Evolutionary conservation across 2,797 vertebrate species (phyloP), one percentile per base, ranked within the genome.

Genomic region (Mormyrus proboscirostris): DNA sequence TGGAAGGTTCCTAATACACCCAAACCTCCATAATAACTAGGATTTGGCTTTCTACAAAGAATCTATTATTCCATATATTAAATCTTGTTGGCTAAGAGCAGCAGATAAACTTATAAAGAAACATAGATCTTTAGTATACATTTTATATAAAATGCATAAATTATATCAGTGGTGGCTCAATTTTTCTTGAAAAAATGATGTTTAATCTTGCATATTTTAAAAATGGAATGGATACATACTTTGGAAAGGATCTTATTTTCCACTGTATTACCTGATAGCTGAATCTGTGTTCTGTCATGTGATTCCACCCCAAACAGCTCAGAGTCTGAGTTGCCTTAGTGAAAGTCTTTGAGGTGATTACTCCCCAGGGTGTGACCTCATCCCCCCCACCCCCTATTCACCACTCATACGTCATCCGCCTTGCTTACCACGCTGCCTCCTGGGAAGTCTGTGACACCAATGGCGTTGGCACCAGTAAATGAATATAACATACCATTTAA

Each of bases 1-100:
- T 69, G 65, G 89, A 89, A 88, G 89, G 89, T 90, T 90, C 91
- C 90, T 51, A 91, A 90, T 86, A 90, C 44, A 76, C 53, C 47
- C 29, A 12, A 59, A 49, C 65, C 89, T 65, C 8, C n/a, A 59
- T 76, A 89, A 84, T 50, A 50, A 19, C 41, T 76, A 83, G 84
- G 51, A 47, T 59, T n/a, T 87, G 22, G 10, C 47, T 73, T 73
- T 86, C 50, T 50, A 53, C 44, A n/a, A 59, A 86, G 16, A 55
- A 14, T 88, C 33, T 76, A 10, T 73, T 87, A 53, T 59, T 50
- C 87, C 87, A 55, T 89, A 50, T 89, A 83, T 89, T 89, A 49
- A 10, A 59, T 41, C 62, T 86, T 82, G 44, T 57, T 83, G 79
- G 33, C 22, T 25, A 50, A 86, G 25, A 19, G 57, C 73, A 5